These are phyloP conservation scores for Acanthacorydalis orientalis DNA, from an alignment of 2,888 invertebrate species.

Conservation along the genomic window DNA sequence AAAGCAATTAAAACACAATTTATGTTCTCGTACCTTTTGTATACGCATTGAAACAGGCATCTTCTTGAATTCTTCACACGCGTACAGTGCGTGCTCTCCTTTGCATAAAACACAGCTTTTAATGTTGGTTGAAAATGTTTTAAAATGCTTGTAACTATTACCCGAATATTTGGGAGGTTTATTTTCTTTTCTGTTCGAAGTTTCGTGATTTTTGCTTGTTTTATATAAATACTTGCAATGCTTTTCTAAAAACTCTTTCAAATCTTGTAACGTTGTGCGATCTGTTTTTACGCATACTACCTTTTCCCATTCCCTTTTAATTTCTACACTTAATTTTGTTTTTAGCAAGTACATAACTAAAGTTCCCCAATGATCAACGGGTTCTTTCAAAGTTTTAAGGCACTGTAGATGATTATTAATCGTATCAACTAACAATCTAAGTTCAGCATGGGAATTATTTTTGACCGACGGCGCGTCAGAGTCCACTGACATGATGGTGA, in stretches of 20 bases:
- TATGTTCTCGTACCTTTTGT: background rate
- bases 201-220: background rate
- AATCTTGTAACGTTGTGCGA: background rate
- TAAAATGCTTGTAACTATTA: background rate
- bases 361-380: background rate
- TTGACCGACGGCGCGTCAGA: background rate
- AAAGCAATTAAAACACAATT: constrained; percentile 1
- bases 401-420: background rate
- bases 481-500: background rate
- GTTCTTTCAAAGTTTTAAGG: background rate
- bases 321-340: background rate
- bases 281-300: background rate
- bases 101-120: constrained; percentile 1
- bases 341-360: background rate
- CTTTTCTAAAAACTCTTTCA: background rate
- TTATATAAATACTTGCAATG: background rate
- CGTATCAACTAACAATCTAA: background rate
- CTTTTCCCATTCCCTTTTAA: background rate
- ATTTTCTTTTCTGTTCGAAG: background rate
- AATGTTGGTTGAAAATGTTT: background rate
- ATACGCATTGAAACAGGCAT: background rate
- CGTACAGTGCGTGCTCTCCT: background rate
- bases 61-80: background rate
- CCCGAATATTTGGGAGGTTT: no score
- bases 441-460: background rate